phyloP scores from a whole-genome alignment of 1,140 invertebrate genomes.

The Platyura marginata region DNA sequence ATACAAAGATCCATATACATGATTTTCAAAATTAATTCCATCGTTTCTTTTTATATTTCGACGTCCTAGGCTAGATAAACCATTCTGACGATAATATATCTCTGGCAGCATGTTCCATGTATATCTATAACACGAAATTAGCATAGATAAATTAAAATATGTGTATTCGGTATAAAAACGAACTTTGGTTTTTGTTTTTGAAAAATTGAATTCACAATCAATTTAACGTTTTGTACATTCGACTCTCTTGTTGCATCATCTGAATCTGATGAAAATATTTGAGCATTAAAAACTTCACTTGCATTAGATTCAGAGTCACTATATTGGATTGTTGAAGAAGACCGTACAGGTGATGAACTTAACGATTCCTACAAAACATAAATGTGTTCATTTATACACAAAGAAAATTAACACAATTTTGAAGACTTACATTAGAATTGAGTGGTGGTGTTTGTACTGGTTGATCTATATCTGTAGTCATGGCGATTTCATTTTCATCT shows the following conservation, averaged over 20 bases:
- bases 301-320: neutral
- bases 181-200: neutral
- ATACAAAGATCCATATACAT: conserved; percentile 65
- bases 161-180: neutral
- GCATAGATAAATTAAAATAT: no score
- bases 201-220: neutral
- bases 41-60: conserved; percentile 8
- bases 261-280: neutral
- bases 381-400: neutral
- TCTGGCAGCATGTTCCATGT: neutral
- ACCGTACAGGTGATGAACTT: neutral
- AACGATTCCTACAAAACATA: neutral
- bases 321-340: neutral
- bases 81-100: neutral
- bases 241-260: no score
- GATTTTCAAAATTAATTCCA: conserved; percentile 38
- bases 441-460: neutral
- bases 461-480: no score
- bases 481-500: no score
- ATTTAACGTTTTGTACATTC: neutral
- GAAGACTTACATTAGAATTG: neutral
- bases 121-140: no score
- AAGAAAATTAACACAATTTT: neutral
- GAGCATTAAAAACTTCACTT: neutral
- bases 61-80: neutral